Conservation (phyloP, 1,140 invertebrate genomes). For the Platorchestia sp. region DNA sequence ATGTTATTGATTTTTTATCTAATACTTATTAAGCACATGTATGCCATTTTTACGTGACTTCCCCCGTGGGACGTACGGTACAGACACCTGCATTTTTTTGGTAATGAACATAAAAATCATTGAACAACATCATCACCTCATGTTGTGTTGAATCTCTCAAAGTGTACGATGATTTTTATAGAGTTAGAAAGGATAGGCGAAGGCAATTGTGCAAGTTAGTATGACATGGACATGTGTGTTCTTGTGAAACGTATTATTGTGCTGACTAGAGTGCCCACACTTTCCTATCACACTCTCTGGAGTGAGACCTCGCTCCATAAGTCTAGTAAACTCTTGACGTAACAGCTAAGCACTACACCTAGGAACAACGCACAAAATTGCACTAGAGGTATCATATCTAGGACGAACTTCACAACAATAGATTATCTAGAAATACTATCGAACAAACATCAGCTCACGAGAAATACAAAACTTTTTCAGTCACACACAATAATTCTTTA, state of each 20-base stretch:
- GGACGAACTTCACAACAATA: constrained; percentile 34
- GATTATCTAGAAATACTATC: constrained; percentile 25
- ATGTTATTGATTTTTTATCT: too few species aligned
- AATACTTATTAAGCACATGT: neutral
- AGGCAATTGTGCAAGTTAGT: neutral
- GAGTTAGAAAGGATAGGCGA: neutral
- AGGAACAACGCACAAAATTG: constrained; percentile 28
- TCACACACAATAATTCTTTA: neutral
- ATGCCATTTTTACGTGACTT: neutral
- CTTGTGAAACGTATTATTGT: neutral
- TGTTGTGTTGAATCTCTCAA: neutral
- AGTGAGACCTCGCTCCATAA: neutral
- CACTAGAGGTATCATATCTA: constrained; percentile 31
- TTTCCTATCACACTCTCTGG: neutral
- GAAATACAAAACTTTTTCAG: neutral
- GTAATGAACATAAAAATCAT: neutral
- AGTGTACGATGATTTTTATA: neutral
- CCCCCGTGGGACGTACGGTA: neutral
- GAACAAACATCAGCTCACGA: constrained; percentile 5
- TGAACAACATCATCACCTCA: neutral
- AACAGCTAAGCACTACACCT: constrained; percentile 15
- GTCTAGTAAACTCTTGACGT: neutral
- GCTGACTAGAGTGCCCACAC: neutral
- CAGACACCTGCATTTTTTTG: neutral
- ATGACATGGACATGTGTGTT: neutral